Evolutionary conservation across 1,140 invertebrate species (phyloP), one percentile per base, ranked within the genome.

Genomic region (Formica selysi): DNA sequence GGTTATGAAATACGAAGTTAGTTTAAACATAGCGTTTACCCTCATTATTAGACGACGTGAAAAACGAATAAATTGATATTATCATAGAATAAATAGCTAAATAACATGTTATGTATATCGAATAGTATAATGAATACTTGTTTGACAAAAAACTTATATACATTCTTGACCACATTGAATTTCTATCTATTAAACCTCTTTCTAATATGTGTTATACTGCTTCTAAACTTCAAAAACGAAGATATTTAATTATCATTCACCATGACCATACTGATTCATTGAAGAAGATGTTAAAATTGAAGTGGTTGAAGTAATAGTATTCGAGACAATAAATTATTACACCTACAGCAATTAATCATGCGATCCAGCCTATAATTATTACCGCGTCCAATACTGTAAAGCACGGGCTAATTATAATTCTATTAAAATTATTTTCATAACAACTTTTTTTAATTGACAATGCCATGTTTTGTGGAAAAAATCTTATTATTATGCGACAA

Each of bases 291-390:
- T 90, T 90, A 89, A 67, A 51, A 32, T 22, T 26, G n/a, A 86
- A 32, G 67, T 65, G 76, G 51, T 76, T 71, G 76, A 87, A 64
- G 79, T 44, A 74, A 54, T 61, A 83, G 54, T 59, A 81, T 38
- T 41, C n/a, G 88, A 64, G 85, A 89, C 88, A 89, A 90, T 90
- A 85, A 90, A 90, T 90, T 86, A 89, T 89, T 86, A 74, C 79
- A 86, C 74, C 84, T 70, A 71, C 70, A 54, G 86, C 81, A 68
- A 90, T 90, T 87, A 87, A 90, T 90, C 88, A 90, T 51, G 71
- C 79, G 88, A n/a, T 59, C 10, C 22, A 62, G 74, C 32, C 88
- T 90, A 74, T 84, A 89, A 90, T 90, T 89, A 89, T 83, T 64
- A 41, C 29, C 51, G 64, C 62, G 86, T 87, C 71, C 76, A 36